Evolutionary conservation across 2,113 vertebrate genomes (phyloP), one percentile per base, ranked within the genome.

Genomic region (Mus pahari): DNA sequence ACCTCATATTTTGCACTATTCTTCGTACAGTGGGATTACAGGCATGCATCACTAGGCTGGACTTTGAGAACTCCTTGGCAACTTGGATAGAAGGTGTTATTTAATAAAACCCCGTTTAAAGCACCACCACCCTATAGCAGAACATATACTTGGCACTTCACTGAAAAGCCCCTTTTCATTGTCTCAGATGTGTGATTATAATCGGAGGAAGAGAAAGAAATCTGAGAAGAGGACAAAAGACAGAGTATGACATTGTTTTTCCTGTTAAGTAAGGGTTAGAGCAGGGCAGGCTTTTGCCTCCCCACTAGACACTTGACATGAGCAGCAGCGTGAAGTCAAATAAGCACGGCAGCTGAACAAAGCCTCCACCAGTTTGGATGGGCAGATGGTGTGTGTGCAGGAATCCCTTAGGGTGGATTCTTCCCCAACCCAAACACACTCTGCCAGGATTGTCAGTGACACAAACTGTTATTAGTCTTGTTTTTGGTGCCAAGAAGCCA

Each of bases 381-480:
- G 86, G 66, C 20, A 64, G 62, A 64, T 60, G n/a, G 62, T n/a
- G 31, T n/a, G 31, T 70, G 78, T 86, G 64, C 19, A 89, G 60
- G 82, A 94, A 86, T 89, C 17, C 24, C 48, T 17, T 9, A 83
- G 62, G 42, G 22, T 42, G 55, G 26, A 64, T n/a, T 39, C 24
- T n/a, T 74, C 17, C 31, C 68, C 53, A 90, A 19, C 17, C 68
- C 28, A 45, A 91, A 94, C 48, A 79, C 58, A 70, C 73, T 89
- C 24, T 26, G 12, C 53, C 68, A 96, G 70, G 82, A 64, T 58
- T 24, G 68, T 94, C 70, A 75, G 62, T 62, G 87, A 78, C 89
- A 90, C 3, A 53, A 94, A 91, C 68, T 66, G 48, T 71, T 81
- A 81, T 71, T 95, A 62, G 74, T 75, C 74, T 96, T 71, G 83